These are phyloP conservation scores for Camponotus floridanus DNA, from an alignment of 1,140 invertebrate genomes.

Conservation along the genomic window DNA sequence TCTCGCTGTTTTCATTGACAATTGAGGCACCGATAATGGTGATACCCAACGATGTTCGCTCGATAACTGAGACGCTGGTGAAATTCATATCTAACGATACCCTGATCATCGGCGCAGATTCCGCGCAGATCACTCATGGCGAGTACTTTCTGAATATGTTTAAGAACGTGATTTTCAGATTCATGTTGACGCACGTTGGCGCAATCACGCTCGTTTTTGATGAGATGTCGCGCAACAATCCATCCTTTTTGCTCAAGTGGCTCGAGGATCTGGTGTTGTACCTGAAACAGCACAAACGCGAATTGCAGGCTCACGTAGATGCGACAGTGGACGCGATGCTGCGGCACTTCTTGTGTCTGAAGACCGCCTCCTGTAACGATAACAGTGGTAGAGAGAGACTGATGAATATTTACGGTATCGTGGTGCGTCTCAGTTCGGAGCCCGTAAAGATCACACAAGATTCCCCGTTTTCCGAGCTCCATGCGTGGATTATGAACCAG, in stretches of 20 bases:
- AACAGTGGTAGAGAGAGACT: slow-evolving; percentile 74
- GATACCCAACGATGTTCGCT: slow-evolving; percentile 54
- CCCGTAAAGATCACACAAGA: slow-evolving; percentile 66
- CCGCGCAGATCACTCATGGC: slow-evolving; percentile 74
- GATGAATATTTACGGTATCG: slow-evolving; percentile 79
- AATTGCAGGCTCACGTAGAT: slow-evolving; percentile 54
- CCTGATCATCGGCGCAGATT: slow-evolving; percentile 16
- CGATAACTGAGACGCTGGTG: slow-evolving; percentile 61
- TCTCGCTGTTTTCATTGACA: slow-evolving; percentile 58
- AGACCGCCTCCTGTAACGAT: slow-evolving; percentile 59
- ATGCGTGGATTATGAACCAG: slow-evolving; percentile 79
- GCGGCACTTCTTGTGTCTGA: slow-evolving; percentile 67
- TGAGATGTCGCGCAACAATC: slow-evolving; percentile 58
- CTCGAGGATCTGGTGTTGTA: slow-evolving; percentile 78
- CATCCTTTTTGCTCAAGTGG: slow-evolving; percentile 72
- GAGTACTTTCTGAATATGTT: slow-evolving; percentile 81
- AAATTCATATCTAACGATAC: slow-evolving; percentile 61
- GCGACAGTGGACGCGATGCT: slow-evolving; percentile 72
- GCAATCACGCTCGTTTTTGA: slow-evolving; percentile 74
- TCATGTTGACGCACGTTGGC: slow-evolving; percentile 71
- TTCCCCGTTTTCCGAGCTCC: slow-evolving; percentile 62
- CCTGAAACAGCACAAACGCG: slow-evolving; percentile 65
- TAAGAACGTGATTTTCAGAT: slow-evolving; percentile 74
- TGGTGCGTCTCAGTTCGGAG: slow-evolving; percentile 73
- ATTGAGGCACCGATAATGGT: slow-evolving; percentile 60